These are phyloP conservation scores for Papilio helenus DNA, from an alignment of 1,140 invertebrate species.

Conservation along the genomic window DNA sequence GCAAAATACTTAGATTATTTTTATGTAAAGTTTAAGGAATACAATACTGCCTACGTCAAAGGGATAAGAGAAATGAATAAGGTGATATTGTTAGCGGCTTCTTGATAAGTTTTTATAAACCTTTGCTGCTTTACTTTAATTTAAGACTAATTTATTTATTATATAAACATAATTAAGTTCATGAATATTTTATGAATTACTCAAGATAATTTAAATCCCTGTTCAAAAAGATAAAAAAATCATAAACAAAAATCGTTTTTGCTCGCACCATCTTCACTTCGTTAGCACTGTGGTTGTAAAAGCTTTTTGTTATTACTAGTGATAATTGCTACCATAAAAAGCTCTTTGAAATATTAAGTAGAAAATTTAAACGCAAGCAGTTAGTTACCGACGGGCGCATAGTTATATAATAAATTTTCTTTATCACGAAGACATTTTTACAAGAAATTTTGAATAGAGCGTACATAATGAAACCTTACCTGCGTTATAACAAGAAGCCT, in stretches of 20 bases:
- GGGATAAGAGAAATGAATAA: neutral
- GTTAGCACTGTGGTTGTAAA: neutral
- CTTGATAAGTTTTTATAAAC: neutral
- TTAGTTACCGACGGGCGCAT: constrained; percentile 6
- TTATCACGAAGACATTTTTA: neutral
- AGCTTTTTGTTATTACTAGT: constrained; percentile 11
- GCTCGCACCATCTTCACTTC: neutral
- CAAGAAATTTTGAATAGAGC: constrained; percentile 22
- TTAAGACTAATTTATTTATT: neutral
- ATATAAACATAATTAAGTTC: neutral
- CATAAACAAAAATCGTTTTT: neutral
- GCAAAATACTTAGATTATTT: constrained; percentile 14
- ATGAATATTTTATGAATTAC: neutral
- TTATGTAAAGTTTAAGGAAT: neutral
- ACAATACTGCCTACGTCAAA: neutral
- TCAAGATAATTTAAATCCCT: neutral
- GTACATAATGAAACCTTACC: constrained; percentile 9
- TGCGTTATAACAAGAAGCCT: constrained; percentile 18
- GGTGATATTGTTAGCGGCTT: too few relatives aligned
- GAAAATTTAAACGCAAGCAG: constrained; percentile 1
- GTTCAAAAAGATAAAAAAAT: neutral
- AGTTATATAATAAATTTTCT: constrained; percentile 18
- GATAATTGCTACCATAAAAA: neutral
- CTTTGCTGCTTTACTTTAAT: neutral
- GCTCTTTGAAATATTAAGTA: constrained; percentile 6